Percentiles rank a stretch among this genome's conserved stretches.
These are phyloP conservation scores for Drosophila insularis DNA, from an alignment of 1,140 invertebrate genomes.

Conservation along the genomic window DNA sequence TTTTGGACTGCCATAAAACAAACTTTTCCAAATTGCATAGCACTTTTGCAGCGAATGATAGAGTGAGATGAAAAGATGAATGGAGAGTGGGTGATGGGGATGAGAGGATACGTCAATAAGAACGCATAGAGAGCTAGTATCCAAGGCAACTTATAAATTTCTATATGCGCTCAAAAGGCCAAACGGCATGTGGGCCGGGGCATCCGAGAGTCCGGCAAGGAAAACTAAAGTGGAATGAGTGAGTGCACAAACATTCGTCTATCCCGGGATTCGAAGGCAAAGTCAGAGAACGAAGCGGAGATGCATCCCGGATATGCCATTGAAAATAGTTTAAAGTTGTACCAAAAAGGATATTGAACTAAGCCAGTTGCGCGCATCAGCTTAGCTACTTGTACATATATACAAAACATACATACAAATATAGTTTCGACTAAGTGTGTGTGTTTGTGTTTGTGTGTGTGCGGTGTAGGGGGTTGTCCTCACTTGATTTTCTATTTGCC, in stretches of 20 bases:
- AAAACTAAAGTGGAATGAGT: background rate
- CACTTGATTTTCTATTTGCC: conserved; percentile 70
- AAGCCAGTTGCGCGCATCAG: conserved; percentile 68
- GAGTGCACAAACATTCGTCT: conserved; percentile 63
- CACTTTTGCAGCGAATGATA: conserved; percentile 40
- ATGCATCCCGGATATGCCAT: conserved; percentile 70
- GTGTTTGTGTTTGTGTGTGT: conserved; percentile 17
- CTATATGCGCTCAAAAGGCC: conserved; percentile 47
- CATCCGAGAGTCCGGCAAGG: background rate
- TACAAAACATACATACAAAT: background rate
- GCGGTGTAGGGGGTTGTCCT: conserved; percentile 31
- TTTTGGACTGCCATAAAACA: conserved; percentile 18
- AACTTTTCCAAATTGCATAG: conserved; percentile 53
- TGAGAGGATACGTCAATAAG: conserved; percentile 53
- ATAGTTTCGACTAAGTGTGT: conserved; percentile 14
- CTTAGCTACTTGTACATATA: conserved; percentile 29
- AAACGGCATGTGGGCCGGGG: conserved; percentile 21
- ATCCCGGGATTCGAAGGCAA: conserved; percentile 44
- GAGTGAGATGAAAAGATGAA: background rate
- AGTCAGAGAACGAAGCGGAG: conserved; percentile 42
- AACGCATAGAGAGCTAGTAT: conserved; percentile 40
- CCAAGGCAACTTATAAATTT: conserved; percentile 63
- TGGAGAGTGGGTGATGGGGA: conserved; percentile 5
- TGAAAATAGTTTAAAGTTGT: conserved; percentile 79
- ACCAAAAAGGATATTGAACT: conserved; percentile 76